These are phyloP conservation scores for cat (Felis catus) DNA, from an alignment of 2,113 vertebrate genomes.

Conservation along the genomic window F.catus_Fca126_mat1.0 CM031419.1:172519501-172520000, in stretches of 20 bases:
- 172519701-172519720: background rate
- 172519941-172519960: background rate
- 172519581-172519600: background rate
- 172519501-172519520: background rate
- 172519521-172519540: background rate
- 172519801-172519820: background rate
- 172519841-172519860: background rate
- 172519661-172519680: background rate
- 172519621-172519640: background rate
- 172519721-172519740: background rate
- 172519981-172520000: background rate
- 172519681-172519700: accelerated
- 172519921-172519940: background rate
- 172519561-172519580: background rate
- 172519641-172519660: background rate
- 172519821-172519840: background rate
- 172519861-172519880: background rate
- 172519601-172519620: background rate
- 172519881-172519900: background rate
- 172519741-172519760: background rate
- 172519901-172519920: background rate
- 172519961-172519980: background rate
- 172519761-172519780: background rate
- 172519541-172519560: background rate
- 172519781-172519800: background rate